Evolutionary conservation across 1,140 invertebrate species (phyloP).

Genomic region (Drosophila ficusphila): DNA sequence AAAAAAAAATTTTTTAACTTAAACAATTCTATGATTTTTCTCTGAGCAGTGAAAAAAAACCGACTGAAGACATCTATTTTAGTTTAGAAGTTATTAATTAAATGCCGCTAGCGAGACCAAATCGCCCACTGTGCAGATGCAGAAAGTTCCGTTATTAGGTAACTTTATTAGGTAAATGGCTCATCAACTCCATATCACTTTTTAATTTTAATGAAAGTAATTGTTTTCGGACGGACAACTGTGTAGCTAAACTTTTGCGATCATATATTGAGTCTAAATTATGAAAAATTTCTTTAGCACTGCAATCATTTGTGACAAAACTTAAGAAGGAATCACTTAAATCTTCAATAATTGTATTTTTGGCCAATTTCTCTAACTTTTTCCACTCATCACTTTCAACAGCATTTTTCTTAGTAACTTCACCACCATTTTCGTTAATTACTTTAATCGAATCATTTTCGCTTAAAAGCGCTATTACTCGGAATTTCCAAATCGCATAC

Average conservation of each 20-base stretch:
- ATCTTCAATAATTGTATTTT: conserved; percentile 73
- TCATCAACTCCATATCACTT: not conserved
- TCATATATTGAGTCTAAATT: conserved; percentile 79
- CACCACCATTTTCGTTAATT: not conserved
- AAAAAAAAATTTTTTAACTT: no score
- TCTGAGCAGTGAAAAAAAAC: no score
- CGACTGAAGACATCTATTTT: no score
- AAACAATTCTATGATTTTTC: no score
- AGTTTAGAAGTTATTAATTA: no score
- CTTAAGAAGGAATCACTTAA: conserved; percentile 69
- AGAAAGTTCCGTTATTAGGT: conserved; percentile 5
- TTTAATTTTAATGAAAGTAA: conserved; percentile 73
- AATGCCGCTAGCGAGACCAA: no score
- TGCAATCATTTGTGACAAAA: conserved; percentile 43
- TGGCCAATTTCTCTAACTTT: conserved; percentile 59
- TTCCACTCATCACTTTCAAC: conserved; percentile 49
- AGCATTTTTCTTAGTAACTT: no score
- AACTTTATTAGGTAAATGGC: conserved; percentile 57
- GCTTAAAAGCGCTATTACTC: not conserved
- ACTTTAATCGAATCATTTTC: conserved; percentile 1
- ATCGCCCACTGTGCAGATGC: no score
- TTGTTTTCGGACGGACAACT: conserved; percentile 58
- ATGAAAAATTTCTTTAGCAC: conserved; percentile 64
- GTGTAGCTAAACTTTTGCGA: conserved; percentile 71
- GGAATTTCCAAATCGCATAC: not conserved